Base-by-base conservation (phyloP, 2,113 vertebrate genomes). In the Apteryx owenii region DNA sequence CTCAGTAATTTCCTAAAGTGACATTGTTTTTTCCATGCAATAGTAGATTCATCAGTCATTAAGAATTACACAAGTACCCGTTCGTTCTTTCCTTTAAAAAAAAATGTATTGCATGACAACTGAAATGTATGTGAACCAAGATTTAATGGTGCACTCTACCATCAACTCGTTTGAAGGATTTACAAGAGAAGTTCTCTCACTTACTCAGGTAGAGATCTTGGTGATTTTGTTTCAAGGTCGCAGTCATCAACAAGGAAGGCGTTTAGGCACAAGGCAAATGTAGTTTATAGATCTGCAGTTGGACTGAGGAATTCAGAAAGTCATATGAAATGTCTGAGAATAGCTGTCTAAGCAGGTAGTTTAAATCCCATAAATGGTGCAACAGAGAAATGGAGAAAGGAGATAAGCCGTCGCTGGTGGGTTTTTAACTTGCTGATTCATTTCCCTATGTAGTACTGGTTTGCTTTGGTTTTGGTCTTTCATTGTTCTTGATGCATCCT, bases 41-140 rank as follows among this genome's bases (percentile, higher is more conserved):
- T 70, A 60, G 21, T 69, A 87, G 21, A 75, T 97, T 93, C 86
- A 60, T 70, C 69, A 88, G 81, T 95, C 91, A 71, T 81, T 95
- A 95, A 93, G 70, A 96, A 94, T 95, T 94, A 90, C 40, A 19
- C 22, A 42, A 85, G 29, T 58, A 80, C 17, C 65, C 89, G 51
- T 88, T 88, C 2, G 0, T 72, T 78, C 75, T 85, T 91, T 53
- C 71, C 72, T 87, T 85, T 42, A 51, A 90, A 73, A 88, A 73
- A 88, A 58, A 62, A 66, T 20, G 8, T 42, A 60, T 88, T 96
- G 8, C 10, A 12, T 77, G 76, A 72, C 75, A 93, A 17, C 40
- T 80, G 84, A 89, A 97, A 95, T 85, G 79, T 65, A 62, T 75
- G 50, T 58, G 81, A 96, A 65, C 61, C 51, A 48, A 64, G 38